Evolutionary conservation across 2,113 vertebrate species (phyloP).

Genomic region (Percina caprodes): DNA sequence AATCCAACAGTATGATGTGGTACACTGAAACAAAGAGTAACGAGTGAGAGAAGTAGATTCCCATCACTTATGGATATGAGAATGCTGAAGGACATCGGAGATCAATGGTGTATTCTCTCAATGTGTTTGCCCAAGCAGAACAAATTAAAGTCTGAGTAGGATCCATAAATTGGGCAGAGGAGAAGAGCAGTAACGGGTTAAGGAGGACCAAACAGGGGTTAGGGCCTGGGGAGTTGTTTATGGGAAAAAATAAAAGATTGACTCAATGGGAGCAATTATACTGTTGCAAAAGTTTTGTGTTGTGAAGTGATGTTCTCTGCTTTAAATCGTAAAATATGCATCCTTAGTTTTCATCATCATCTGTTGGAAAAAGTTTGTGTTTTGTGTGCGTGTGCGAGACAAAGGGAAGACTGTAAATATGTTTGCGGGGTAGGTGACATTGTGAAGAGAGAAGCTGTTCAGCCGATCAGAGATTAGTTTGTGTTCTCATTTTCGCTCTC

Average conservation of each 20-base stretch:
- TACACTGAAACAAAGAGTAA: background rate
- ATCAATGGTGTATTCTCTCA: background rate
- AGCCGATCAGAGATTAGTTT: conserved; percentile 5
- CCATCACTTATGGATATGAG: background rate
- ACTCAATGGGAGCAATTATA: conserved; percentile 61
- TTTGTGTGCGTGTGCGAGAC: background rate
- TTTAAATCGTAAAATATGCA: conserved; percentile 51
- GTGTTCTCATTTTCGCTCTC: background rate
- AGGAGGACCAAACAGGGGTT: background rate
- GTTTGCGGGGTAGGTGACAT: background rate
- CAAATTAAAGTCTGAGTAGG: conserved; percentile 1
- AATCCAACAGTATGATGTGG: background rate
- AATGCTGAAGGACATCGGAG: conserved; percentile 10
- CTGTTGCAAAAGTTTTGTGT: conserved; percentile 23
- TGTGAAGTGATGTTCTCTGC: conserved; percentile 25
- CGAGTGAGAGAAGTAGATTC: background rate
- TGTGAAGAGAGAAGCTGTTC: background rate
- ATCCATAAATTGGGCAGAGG: background rate
- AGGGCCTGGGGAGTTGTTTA: background rate
- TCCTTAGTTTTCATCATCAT: conserved; percentile 45
- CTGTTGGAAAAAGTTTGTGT: conserved; percentile 5
- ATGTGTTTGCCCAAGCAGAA: conserved; percentile 9
- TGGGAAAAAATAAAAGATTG: conserved; percentile 25
- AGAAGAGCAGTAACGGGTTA: background rate
- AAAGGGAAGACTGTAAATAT: background rate